Evolutionary conservation across 2,888 invertebrate genomes (phyloP), one percentile per base, ranked within the genome.

Genomic region (Ectropis crepuscularia): DNA sequence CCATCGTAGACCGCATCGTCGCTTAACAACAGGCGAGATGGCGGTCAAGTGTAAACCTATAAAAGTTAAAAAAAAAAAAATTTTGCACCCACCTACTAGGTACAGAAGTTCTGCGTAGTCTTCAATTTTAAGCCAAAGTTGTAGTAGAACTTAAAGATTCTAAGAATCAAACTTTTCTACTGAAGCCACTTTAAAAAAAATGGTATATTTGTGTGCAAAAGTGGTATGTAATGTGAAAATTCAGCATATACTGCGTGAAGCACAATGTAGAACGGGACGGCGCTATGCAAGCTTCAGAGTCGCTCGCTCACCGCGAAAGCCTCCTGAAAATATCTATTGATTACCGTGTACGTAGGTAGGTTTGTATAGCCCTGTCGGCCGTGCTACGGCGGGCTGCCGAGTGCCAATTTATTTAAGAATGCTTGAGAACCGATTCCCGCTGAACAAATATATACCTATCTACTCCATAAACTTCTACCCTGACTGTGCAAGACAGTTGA

Each of bases 321-420:
- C 91, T 91, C 89, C 91, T 92, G 92, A 92, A 92, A 92, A 92
- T 92, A 92, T 92, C 88, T 92, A 92, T 92, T 91, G 92, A 92
- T 92, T 92, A 92, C 88, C 85, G 89, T 91, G 91, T 86, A 90
- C 82, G 82, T 86, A 78, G 83, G 87, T 87, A 78, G 81, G 88
- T 88, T 85, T 73, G 83, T 71, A 70, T 64, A 65, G 78, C 81
- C 79, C 86, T 82, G 85, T 89, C 87, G 85, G 86, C 87, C 85
- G 88, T 86, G 83, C 83, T 86, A 88, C 85, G 89, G 83, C 78
- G 82, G 80, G 64, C 76, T 76, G 83, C 80, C 74, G 86, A 90
- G 90, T 89, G 88, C 90, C 91, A 90, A 92, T 92, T 91, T 92
- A 90, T 90, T 88, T 90, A 89, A 89, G 87, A 89, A 85, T 83